Base-by-base conservation (phyloP, 2,888 invertebrate species). In the Perithous albicinctus region DNA sequence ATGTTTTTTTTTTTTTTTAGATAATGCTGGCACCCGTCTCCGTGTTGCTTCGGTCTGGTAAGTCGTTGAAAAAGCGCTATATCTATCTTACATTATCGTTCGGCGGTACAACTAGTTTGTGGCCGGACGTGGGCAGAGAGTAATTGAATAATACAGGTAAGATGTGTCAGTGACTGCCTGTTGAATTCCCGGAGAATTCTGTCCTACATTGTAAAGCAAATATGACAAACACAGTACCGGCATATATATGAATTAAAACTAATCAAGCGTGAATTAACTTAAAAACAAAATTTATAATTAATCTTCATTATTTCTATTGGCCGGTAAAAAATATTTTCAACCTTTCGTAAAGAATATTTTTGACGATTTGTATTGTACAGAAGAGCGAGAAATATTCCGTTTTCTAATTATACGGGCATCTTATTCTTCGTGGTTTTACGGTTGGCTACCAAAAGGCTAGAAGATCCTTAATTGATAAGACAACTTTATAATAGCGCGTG, bases 61-160 rank as follows among this genome's bases (percentile, higher is more conserved):
- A 43, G 23, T 59, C 43, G 59, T 41, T 29, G 41, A 20, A n/a
- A n/a, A n/a, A 29, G 6, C 41, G 23, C 12, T 20, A 12, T 51
- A 20, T 38, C 2, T 1, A 51, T 26, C 51, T 48, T 51, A 18
- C 20, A 48, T 48, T 18, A 48, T n/a, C 1, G 46, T 46, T 46
- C 23, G 20, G n/a, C 43, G 46, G 43, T 41, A 29, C 3, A 69
- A 54, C 23, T 54, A 38, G 26, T 23, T 8, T 1, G 61, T 32
- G 84, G 81, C 83, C 69, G 81, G 83, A 78, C 46, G 73, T 48
- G 84, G 83, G 83, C 64, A 78, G 84, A 69, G 54, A 83, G 85
- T 86, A 86, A 86, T 84, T 81, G 66, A 82, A 72, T 64, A 85
- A 85, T 8, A 15, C 86, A 80, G 84, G 84, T 86, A 85, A 10